Base-by-base conservation (phyloP, 2,113 vertebrate genomes). In the Python bivittatus region DNA sequence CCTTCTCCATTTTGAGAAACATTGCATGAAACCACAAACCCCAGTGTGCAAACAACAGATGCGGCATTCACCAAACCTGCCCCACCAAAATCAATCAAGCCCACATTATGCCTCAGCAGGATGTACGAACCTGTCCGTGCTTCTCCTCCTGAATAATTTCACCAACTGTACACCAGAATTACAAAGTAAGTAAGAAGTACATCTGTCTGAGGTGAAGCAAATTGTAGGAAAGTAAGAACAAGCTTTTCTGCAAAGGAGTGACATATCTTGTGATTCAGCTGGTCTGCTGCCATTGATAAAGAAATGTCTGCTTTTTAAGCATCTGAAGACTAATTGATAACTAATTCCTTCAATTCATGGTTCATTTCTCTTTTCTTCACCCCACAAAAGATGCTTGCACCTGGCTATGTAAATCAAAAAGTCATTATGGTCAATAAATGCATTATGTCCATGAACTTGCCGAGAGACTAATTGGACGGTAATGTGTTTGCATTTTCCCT, bases 261-360 rank as follows among this genome's bases (percentile, higher is more conserved):
- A 91, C 92, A 95, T 95, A 91, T 92, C 94, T 94, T 92, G 48
- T 79, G 91, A 93, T 87, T 93, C 92, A 93, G 92, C 93, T 93
- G 93, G 93, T 94, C 95, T 92, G 88, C 93, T 38, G 11, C 91
- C 93, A n/a, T 94, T 94, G 92, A 92, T 92, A 85, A 94, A 92
- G 90, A 94, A 94, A 33, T 22, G 90, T 93, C 92, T 96, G 95
- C 94, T 72, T 95, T 89, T 89, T 93, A 94, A 90, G 93, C 92
- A 94, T 93, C 22, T n/a, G 83, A 93, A 89, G 91, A 92, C 79
- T 97, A 96, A 97, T 95, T 96, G 96, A 95, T 96, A 96, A 93
- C 96, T 96, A 96, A 96, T 97, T 96, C 92, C 90, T 95, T 95
- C 95, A 95, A 96, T 96, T 96, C 96, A 95, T 92, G 92, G 90